A percentile compares a stretch with the other conserved stretches of the same genome.
Evolutionary conservation across 2,888 invertebrate genomes (phyloP).

Genomic region (Drosophila demipolita): DNA sequence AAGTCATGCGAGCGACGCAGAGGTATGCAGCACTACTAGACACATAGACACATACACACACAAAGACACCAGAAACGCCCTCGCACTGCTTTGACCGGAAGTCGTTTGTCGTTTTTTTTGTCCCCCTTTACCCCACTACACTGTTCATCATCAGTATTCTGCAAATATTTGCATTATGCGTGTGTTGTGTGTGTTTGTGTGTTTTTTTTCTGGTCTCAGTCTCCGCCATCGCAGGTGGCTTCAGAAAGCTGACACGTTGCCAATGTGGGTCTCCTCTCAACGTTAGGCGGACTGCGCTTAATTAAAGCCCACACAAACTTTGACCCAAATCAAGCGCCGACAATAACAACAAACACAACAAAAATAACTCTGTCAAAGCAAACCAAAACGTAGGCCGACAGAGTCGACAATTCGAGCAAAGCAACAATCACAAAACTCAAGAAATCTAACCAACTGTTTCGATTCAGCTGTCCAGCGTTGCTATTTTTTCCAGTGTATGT

Average conservation of each 20-base stretch:
- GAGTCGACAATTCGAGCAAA: conserved; percentile 38
- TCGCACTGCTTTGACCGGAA: conserved; percentile 77
- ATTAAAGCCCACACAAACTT: conserved; percentile 76
- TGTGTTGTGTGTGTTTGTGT: conserved; percentile 25
- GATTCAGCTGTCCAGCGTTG: conserved; percentile 40
- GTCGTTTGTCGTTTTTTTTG: conserved; percentile 65
- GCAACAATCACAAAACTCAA: conserved; percentile 16
- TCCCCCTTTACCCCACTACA: not conserved
- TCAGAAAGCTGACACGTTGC: conserved; percentile 1
- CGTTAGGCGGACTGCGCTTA: conserved; percentile 67
- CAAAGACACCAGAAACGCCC: conserved; percentile 28
- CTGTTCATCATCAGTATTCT: conserved; percentile 41
- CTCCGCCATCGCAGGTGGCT: conserved; percentile 52
- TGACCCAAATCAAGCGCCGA: conserved; percentile 69
- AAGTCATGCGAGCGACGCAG: conserved; percentile 50
- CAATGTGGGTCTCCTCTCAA: conserved; percentile 55
- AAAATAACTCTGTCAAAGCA: conserved; percentile 34
- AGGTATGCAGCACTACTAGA: conserved; percentile 58
- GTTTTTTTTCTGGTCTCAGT: conserved; percentile 42
- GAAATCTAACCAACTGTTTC: conserved; percentile 36
- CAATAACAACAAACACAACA: conserved; percentile 18
- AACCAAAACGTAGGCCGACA: conserved; percentile 58
- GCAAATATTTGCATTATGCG: conserved; percentile 64
- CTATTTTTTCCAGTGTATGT: conserved; percentile 12
- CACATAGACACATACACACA: conserved; percentile 16